phyloP scores from a whole-genome alignment of 2,113 vertebrate genomes.

The Lates calcarifer region DNA sequence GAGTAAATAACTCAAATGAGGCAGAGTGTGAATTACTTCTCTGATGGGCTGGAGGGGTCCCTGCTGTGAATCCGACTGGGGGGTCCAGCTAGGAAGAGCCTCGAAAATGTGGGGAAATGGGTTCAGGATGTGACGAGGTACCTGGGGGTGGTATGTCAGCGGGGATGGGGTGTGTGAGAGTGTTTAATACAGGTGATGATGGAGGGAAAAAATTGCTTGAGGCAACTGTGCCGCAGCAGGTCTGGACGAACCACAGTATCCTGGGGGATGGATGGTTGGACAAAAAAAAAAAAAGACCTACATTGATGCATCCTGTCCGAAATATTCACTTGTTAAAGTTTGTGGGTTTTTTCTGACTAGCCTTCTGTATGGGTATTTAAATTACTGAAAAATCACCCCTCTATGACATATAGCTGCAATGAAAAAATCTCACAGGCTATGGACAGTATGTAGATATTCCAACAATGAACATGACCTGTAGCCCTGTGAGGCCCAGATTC shows the following conservation, averaged over 20 bases:
- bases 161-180: constrained; percentile 70
- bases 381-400: constrained; percentile 32
- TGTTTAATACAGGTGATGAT: constrained; percentile 82
- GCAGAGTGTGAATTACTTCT: constrained; percentile 84
- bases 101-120: constrained; percentile 71
- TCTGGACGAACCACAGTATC: constrained; percentile 53
- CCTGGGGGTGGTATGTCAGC: constrained; percentile 64
- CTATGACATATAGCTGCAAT: constrained; percentile 31
- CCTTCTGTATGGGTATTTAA: background rate
- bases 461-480: constrained; percentile 61
- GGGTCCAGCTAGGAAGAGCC: constrained; percentile 72
- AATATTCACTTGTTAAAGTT: constrained; percentile 27
- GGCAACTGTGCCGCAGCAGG: constrained; percentile 55
- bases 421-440: constrained; percentile 12
- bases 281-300: background rate
- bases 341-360: background rate
- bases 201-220: constrained; percentile 64
- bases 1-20: constrained; percentile 86
- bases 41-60: constrained; percentile 79
- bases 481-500: constrained; percentile 58
- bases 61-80: constrained; percentile 77
- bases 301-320: constrained; percentile 27
- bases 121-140: constrained; percentile 63
- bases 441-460: constrained; percentile 51
- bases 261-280: constrained; percentile 49